Evolutionary conservation across 1,140 invertebrate genomes (phyloP), one percentile per base, ranked within the genome.

Genomic region (Drosophila burlai): DNA sequence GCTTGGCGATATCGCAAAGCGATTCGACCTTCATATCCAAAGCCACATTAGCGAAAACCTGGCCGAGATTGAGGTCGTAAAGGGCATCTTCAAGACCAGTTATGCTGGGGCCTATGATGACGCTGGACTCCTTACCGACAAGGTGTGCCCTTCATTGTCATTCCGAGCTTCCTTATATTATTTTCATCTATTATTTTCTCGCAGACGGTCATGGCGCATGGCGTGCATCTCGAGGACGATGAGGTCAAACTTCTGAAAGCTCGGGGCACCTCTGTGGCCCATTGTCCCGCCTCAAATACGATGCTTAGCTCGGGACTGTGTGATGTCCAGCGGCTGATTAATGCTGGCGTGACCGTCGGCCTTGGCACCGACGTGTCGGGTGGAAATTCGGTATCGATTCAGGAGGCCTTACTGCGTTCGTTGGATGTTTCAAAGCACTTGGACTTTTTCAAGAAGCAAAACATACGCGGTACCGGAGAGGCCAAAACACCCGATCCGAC

Each of bases 361-460:
- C 94, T 99, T 29, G 98, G 97, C 76, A 97, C 97, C 97, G 97
- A 99, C 94, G 95, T 98, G 40, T 95, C 97, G 4, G 98, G 96
- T 15, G 97, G 97, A 3, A 95, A 96, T 83, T 96, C 94, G 63
- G 93, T 95, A 1, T 96, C 96, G 6, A 97, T 99, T 29, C 81
- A 98, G 55, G 95, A 97, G 76, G 95, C 95, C 11, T 96, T 98
- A 90, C 93, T 96, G 73, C 94, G 95, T 8, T 94, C 96, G 7
- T 94, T 98, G 75, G 94, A 96, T 81, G 95, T 96, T 8, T 98
- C 97, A 0, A 96, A 95, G 72, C 94, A 96, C 86, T 76, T 97
- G 8, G 93, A 76, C 92, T 95, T 73, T 68, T 92, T 66, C 72
- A 93, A 83, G 63, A 93, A 81, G 24, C 92, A 93, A 34, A 38